Percentiles rank a stretch among this genome's conserved stretches.
Evolutionary conservation across 2,113 vertebrate species (phyloP).

Genomic region (Amphilophus citrinellus): DNA sequence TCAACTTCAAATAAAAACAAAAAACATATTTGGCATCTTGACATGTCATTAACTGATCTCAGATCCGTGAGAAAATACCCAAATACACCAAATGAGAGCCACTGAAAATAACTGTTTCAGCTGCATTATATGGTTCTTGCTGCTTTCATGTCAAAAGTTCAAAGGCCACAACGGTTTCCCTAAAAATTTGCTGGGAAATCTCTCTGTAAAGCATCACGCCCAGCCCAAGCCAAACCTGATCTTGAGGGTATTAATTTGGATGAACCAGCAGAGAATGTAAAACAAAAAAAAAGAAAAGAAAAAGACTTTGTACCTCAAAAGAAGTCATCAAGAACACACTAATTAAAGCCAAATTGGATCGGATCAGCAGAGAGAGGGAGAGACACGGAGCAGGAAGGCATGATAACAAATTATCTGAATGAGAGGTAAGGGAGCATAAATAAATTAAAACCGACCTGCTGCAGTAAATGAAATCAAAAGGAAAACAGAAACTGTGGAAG

Average conservation of each 20-base stretch:
- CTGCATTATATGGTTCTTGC: not conserved
- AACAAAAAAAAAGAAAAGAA: not conserved
- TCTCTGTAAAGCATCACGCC: not conserved
- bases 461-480: slow-evolving; percentile 59
- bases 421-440: slow-evolving; percentile 49
- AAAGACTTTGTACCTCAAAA: not conserved
- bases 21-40: slow-evolving; percentile 9
- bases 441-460: slow-evolving; percentile 50
- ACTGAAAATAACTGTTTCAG: not conserved
- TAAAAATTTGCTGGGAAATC: not conserved
- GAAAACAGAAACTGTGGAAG: slow-evolving; percentile 37
- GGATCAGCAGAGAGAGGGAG: slow-evolving; percentile 6
- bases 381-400: not conserved
- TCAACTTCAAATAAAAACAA: not conserved
- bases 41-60: slow-evolving; percentile 11
- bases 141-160: not conserved
- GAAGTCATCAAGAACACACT: slow-evolving; percentile 16
- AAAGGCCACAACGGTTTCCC: not conserved
- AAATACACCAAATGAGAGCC: slow-evolving; percentile 17
- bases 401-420: slow-evolving; percentile 50
- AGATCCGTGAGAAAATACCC: not conserved
- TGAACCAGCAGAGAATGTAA: not conserved
- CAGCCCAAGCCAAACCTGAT: not conserved
- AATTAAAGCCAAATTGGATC: slow-evolving; percentile 36
- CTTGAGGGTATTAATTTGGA: slow-evolving; percentile 11